Base-by-base conservation (phyloP, 2,888 invertebrate species). In the Drosophila testacea region DNA sequence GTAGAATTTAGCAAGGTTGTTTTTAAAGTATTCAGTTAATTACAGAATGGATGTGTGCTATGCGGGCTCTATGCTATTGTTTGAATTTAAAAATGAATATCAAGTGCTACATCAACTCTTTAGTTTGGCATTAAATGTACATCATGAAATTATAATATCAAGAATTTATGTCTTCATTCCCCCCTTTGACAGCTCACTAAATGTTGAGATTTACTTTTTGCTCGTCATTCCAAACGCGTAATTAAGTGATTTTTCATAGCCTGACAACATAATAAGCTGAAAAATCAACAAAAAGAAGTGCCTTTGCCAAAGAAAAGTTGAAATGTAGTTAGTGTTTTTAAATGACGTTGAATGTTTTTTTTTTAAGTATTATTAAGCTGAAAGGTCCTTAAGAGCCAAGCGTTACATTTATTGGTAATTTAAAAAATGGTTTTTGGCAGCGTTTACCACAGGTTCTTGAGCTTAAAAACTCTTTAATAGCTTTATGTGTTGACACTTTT, bases 21-120 rank as follows among this genome's bases (percentile, higher is more conserved):
- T 54, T 59, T 76, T 50, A 60, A 82, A 71, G 74, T 79, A 66
- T 69, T 74, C 52, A 69, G 69, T 79, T 77, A 85, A 81, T 81
- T 77, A 84, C 66, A 56, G 34, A 32, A 36, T 30, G n/a, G 9
- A 22, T 42, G 30, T 55, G 44, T 54, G 16, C 9, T 32, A 42
- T 47, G 27, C 30, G 57, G 47, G 47, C 30, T 16, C 7, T 30
- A 28, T 32, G 7, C 38, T 27, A 39, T 22, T 47, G 11, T 16
- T 42, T 42, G 32, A 16, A 47, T 38, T 50, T 42, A 11, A 39
- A 48, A 48, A 62, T 55, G 41, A 22, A 41, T 36, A 9, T 30
- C 10, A 28, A 48, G 16, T 47, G 11, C 22, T 27, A 51, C 16
- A 44, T 61, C 36, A 44, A 44, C 52, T 42, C 38, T 55, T 61